These are phyloP conservation scores for Ceratina calcarata DNA, from an alignment of 1,140 invertebrate genomes.

Conservation along the genomic window DNA sequence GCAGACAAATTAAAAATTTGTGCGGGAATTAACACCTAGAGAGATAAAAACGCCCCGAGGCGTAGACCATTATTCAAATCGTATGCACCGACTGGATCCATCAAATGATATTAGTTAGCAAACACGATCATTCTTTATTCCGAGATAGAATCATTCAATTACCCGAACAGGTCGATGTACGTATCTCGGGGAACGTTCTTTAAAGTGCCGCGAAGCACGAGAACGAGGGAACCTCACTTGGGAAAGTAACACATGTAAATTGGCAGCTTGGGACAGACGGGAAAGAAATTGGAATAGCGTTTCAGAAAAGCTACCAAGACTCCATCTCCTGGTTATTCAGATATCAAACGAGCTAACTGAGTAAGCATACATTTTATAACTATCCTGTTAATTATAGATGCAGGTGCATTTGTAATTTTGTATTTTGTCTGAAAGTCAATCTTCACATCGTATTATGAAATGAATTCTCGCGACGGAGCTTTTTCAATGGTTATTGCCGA, in stretches of 20 bases:
- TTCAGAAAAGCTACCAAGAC: neutral
- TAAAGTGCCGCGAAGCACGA: slow-evolving; percentile 9
- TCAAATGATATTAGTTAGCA: neutral
- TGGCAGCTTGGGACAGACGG: neutral
- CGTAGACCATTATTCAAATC: neutral
- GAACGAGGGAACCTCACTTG: neutral
- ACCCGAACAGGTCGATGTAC: neutral
- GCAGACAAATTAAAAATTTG: neutral
- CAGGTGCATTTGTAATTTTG: too few species aligned
- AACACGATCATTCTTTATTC: neutral
- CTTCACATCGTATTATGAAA: too few species aligned
- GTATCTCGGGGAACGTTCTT: neutral
- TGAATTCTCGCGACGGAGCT: neutral
- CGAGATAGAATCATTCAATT: slow-evolving; percentile 26
- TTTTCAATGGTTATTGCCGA: slow-evolving; percentile 3
- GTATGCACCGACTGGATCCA: slow-evolving; percentile 2
- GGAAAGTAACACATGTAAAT: slow-evolving; percentile 16
- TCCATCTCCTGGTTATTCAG: neutral
- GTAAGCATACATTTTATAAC: neutral
- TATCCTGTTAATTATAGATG: too few species aligned
- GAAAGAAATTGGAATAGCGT: neutral
- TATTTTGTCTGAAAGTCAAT: too few species aligned
- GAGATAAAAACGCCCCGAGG: neutral
- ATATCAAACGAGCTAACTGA: neutral
- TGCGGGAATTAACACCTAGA: neutral